These are phyloP conservation scores for Chaetogeoica ovagalla DNA, from an alignment of 2,888 invertebrate species.

Conservation along the genomic window DNA sequence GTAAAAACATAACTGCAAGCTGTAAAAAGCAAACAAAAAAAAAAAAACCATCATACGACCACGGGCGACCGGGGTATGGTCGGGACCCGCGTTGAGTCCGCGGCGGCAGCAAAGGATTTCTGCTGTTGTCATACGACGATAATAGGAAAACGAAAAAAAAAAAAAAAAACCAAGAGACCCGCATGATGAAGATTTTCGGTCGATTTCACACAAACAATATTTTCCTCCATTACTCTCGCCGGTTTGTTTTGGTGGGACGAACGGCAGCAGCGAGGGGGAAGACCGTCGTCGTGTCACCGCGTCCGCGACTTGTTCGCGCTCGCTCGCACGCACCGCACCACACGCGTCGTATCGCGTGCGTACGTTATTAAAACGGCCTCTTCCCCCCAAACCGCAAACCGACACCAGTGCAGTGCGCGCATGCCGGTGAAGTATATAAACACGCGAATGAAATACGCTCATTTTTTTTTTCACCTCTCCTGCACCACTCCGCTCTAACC, in stretches of 20 bases:
- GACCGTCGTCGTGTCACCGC: constrained; percentile 2
- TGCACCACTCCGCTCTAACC: not conserved
- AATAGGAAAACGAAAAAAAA: constrained; percentile 51
- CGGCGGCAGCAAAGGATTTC: constrained; percentile 34
- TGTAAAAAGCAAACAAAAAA: no score
- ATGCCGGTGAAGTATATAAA: not conserved
- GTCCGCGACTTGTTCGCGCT: constrained; percentile 23
- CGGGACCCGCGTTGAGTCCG: not conserved
- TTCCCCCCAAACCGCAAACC: no score
- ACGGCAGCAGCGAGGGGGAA: not conserved
- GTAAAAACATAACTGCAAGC: no score
- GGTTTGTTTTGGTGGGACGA: not conserved
- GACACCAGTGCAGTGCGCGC: not conserved
- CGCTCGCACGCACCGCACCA: constrained; percentile 18
- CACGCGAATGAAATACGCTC: constrained; percentile 44
- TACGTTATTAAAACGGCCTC: constrained; percentile 41
- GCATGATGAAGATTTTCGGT: constrained; percentile 52
- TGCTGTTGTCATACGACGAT: constrained; percentile 49
- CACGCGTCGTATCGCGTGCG: constrained; percentile 35
- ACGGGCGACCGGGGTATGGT: no score
- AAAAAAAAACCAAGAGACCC: constrained; percentile 51
- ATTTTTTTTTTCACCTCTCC: not conserved
- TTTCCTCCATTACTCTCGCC: constrained; percentile 8
- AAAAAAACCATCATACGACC: not conserved
- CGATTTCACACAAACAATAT: constrained; percentile 52